Evolutionary conservation across 2,888 invertebrate species (phyloP).

Genomic region (Xanthorhoe designata): DNA sequence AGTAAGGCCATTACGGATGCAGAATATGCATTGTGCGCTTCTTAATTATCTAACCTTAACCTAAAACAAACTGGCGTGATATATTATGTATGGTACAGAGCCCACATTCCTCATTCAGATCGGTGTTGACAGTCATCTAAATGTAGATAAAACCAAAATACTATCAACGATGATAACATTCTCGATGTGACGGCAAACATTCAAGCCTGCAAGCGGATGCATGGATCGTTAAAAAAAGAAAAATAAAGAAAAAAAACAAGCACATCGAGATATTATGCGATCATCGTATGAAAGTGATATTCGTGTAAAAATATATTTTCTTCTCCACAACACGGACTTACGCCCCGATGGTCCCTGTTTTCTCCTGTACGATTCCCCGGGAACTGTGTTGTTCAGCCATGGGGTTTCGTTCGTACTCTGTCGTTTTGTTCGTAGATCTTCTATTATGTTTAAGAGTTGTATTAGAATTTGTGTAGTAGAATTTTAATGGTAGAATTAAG

Average conservation of each 20-base stretch:
- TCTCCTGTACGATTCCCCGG: conserved; percentile 85
- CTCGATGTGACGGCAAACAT: conserved; percentile 73
- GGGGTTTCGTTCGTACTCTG: conserved; percentile 69
- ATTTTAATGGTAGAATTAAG: no score
- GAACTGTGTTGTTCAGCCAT: conserved; percentile 68
- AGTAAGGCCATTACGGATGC: conserved; percentile 57
- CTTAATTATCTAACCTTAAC: conserved; percentile 60
- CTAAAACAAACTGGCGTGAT: conserved; percentile 52
- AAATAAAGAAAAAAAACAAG: conserved; percentile 71
- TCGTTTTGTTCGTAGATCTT: conserved; percentile 77
- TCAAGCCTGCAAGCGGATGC: conserved; percentile 82
- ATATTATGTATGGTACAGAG: conserved; percentile 70
- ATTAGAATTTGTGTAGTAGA: conserved; percentile 46
- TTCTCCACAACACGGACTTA: conserved; percentile 80
- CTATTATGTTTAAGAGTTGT: conserved; percentile 63
- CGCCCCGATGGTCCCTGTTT: conserved; percentile 88
- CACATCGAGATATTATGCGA: conserved; percentile 80
- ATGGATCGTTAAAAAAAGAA: conserved; percentile 55
- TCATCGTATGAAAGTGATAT: conserved; percentile 71
- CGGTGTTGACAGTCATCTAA: conserved; percentile 56
- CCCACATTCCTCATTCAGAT: conserved; percentile 72
- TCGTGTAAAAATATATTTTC: conserved; percentile 50
- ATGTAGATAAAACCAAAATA: conserved; percentile 45
- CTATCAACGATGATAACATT: conserved; percentile 80
- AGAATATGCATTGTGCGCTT: conserved; percentile 75